Percentiles rank a stretch among this genome's conserved stretches.
phyloP scores from a whole-genome alignment of 2,797 vertebrate species.

The Sebastes umbrosus region DNA sequence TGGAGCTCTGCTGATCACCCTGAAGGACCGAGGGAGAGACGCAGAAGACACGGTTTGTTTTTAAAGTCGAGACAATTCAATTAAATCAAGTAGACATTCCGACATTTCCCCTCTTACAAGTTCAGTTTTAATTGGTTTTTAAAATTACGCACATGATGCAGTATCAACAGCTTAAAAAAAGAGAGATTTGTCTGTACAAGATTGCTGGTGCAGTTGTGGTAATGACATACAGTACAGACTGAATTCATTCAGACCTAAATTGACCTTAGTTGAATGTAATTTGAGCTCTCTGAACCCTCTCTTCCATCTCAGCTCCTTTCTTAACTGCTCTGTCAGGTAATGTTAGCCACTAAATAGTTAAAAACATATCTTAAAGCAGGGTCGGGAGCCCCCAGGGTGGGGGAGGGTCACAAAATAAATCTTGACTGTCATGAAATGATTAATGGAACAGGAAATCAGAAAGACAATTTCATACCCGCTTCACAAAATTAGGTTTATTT shows the following conservation, averaged over 20 bases:
- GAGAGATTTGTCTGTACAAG: too few species aligned
- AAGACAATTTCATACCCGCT: not conserved
- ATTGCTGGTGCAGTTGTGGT: not conserved
- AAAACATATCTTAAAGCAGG: not conserved
- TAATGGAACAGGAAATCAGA: not conserved
- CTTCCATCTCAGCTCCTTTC: not conserved
- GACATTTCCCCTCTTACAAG: too few species aligned
- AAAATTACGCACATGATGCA: not conserved
- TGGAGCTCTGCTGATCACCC: conserved; percentile 96
- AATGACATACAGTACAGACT: not conserved
- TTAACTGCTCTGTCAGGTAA: not conserved
- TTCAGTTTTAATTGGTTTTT: too few species aligned
- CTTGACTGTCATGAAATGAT: not conserved
- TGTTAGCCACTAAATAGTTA: not conserved
- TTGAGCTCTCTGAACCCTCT: not conserved
- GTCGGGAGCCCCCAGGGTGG: not conserved
- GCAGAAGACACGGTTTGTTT: not conserved
- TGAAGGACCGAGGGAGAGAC: conserved; percentile 45
- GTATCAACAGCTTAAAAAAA: not conserved
- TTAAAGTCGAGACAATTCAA: too few species aligned
- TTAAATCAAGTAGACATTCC: too few species aligned
- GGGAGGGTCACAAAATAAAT: not conserved
- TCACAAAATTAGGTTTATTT: not conserved
- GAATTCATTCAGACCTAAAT: not conserved
- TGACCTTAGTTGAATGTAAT: not conserved